A percentile compares a stretch with the other conserved stretches of the same genome.
Conservation (phyloP, 2,888 invertebrate genomes). For the Argyresthia albistria region DNA sequence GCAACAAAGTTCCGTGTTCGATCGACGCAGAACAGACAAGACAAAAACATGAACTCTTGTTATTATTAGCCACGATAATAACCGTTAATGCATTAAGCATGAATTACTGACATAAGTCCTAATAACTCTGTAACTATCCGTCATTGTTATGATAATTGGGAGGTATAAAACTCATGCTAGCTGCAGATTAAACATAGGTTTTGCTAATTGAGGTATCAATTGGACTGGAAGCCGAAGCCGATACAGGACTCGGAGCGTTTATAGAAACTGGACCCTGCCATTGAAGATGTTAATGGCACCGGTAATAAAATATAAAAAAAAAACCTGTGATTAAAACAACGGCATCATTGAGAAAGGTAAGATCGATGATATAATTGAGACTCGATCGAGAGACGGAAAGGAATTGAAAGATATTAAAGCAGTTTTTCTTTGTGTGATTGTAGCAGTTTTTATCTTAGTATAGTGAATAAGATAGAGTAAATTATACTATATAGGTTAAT, state of each 20-base stretch:
- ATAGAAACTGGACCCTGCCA: not conserved
- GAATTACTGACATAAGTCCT: not conserved
- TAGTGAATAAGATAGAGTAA: too few species aligned
- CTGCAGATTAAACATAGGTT: slow-evolving; percentile 1
- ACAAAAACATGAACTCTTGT: not conserved
- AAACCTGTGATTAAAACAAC: too few species aligned
- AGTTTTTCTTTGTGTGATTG: too few species aligned
- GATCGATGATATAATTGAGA: too few species aligned
- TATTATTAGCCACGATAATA: slow-evolving; percentile 2
- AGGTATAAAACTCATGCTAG: not conserved
- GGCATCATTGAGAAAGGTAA: too few species aligned
- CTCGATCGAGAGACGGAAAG: too few species aligned
- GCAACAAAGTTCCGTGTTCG: not conserved
- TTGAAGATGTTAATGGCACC: too few species aligned
- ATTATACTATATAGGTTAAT: too few species aligned
- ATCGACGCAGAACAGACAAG: not conserved
- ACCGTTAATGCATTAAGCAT: slow-evolving; percentile 1
- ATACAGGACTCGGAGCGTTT: not conserved
- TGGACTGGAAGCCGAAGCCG: not conserved
- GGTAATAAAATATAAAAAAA: too few species aligned
- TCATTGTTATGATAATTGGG: not conserved
- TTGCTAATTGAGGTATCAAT: slow-evolving; percentile 1
- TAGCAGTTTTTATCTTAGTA: too few species aligned
- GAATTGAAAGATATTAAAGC: too few species aligned
- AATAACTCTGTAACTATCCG: not conserved